These are phyloP conservation scores for Diachasmimorpha longicaudata DNA, from an alignment of 1,140 invertebrate species.

Conservation along the genomic window DNA sequence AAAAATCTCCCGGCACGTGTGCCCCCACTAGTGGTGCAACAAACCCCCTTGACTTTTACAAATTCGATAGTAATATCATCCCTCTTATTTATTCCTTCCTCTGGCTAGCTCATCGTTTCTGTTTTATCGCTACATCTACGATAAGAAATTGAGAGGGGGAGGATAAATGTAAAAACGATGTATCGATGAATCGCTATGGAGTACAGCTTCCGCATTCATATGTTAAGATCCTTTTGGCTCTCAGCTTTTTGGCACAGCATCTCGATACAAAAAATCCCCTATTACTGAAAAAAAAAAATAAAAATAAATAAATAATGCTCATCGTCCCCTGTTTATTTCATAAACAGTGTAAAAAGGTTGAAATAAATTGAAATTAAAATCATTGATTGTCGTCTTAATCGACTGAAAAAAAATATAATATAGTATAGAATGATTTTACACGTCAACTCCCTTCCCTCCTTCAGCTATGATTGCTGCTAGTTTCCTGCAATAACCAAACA, in stretches of 20 bases:
- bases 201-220: constrained; percentile 32
- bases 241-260: constrained; percentile 6
- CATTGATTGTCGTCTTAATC: too few species aligned
- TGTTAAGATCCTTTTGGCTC: constrained; percentile 31
- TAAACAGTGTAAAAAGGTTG: background rate
- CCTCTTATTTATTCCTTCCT: constrained; percentile 23
- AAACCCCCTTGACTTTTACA: constrained; percentile 22
- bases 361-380: too few species aligned
- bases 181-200: background rate
- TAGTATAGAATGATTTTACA: too few species aligned
- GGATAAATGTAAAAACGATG: constrained; percentile 4
- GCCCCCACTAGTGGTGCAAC: constrained; percentile 22
- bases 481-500: constrained; percentile 50
- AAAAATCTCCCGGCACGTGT: constrained; percentile 35
- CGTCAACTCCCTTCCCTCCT: too few species aligned
- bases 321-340: background rate
- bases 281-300: background rate
- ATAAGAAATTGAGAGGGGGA: background rate
- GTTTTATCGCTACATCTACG: constrained; percentile 1
- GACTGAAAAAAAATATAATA: too few species aligned
- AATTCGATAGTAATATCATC: constrained; percentile 42
- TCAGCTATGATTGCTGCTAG: constrained; percentile 49
- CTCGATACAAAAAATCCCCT: background rate
- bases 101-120: constrained; percentile 12
- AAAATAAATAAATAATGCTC: background rate